Percentiles rank a stretch among this genome's conserved stretches.
Evolutionary conservation across 2,888 invertebrate genomes (phyloP).

Genomic region (Bembecia ichneumoniformis): DNA sequence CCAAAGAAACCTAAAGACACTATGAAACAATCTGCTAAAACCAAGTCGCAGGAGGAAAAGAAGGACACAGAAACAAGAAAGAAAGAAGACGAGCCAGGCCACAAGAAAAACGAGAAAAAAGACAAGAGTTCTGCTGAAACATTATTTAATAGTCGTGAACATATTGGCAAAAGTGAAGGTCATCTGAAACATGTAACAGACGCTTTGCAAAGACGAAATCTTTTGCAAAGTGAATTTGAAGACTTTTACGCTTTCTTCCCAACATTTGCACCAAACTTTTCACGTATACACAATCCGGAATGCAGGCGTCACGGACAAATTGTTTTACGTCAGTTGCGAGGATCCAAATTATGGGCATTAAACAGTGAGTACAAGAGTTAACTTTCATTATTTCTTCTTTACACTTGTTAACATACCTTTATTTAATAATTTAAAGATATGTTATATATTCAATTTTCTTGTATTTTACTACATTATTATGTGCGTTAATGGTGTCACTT

Average conservation of each 20-base stretch:
- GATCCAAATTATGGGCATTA: conserved; percentile 79
- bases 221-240: conserved; percentile 71
- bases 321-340: conserved; percentile 77
- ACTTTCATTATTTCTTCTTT: conserved; percentile 3
- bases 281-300: conserved; percentile 74
- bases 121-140: conserved; percentile 22
- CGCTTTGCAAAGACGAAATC: conserved; percentile 50
- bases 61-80: conserved; percentile 7
- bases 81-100: conserved; percentile 7
- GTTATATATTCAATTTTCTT: too few relatives aligned
- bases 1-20: conserved; percentile 5
- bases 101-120: conserved; percentile 17
- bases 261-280: conserved; percentile 78
- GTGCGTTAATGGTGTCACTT: too few relatives aligned
- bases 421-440: too few relatives aligned
- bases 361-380: conserved; percentile 73
- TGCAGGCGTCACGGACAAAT: conserved; percentile 80
- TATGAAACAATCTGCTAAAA: conserved; percentile 8
- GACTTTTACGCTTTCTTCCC: conserved; percentile 76
- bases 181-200: conserved; percentile 48
- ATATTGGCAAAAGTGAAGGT: conserved; percentile 22
- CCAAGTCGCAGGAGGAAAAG: conserved; percentile 13
- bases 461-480: too few relatives aligned
- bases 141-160: conserved; percentile 23
- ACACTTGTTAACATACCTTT: not conserved